Evolutionary conservation across 2,888 invertebrate genomes (phyloP).

Genomic region (Caenorhabditis angaria): DNA sequence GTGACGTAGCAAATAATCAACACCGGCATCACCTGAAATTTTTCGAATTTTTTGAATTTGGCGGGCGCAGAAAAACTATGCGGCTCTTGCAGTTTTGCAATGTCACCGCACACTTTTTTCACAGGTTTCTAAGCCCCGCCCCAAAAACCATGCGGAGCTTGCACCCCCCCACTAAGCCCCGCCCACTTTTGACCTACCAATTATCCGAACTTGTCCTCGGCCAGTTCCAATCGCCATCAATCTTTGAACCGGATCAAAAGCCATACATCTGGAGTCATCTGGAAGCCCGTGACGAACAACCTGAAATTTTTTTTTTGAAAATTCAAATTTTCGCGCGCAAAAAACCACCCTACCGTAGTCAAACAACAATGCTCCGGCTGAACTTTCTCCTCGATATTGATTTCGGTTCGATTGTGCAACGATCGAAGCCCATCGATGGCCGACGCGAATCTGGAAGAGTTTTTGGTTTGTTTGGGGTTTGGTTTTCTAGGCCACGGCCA

Average conservation of each 20-base stretch:
- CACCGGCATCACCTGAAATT: slow-evolving; percentile 85
- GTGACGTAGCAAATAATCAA: slow-evolving; percentile 92
- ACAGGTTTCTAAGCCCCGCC: too few relatives aligned
- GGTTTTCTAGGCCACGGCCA: neutral
- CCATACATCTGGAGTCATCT: slow-evolving; percentile 92
- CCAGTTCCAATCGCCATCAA: slow-evolving; percentile 91
- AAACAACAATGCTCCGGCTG: slow-evolving; percentile 61
- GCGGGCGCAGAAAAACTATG: too few relatives aligned
- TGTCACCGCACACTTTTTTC: too few relatives aligned
- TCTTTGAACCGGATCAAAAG: slow-evolving; percentile 97
- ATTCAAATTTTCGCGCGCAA: slow-evolving; percentile 5
- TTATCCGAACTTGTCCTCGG: slow-evolving; percentile 46
- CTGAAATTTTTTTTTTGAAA: too few relatives aligned
- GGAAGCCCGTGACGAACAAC: slow-evolving; percentile 96
- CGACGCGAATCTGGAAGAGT: slow-evolving; percentile 62
- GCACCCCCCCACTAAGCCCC: too few relatives aligned
- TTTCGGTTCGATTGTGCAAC: slow-evolving; percentile 52
- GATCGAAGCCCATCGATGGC: slow-evolving; percentile 68
- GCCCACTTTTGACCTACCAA: slow-evolving; percentile 18
- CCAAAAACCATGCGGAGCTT: too few relatives aligned
- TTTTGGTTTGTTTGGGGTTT: too few relatives aligned
- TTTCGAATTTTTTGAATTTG: too few relatives aligned
- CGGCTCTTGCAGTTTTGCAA: too few relatives aligned
- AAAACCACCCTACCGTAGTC: slow-evolving; percentile 44
- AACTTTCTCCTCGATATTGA: slow-evolving; percentile 60